phyloP scores from a whole-genome alignment of 2,113 vertebrate genomes.

The Electrona antarctica region DNA sequence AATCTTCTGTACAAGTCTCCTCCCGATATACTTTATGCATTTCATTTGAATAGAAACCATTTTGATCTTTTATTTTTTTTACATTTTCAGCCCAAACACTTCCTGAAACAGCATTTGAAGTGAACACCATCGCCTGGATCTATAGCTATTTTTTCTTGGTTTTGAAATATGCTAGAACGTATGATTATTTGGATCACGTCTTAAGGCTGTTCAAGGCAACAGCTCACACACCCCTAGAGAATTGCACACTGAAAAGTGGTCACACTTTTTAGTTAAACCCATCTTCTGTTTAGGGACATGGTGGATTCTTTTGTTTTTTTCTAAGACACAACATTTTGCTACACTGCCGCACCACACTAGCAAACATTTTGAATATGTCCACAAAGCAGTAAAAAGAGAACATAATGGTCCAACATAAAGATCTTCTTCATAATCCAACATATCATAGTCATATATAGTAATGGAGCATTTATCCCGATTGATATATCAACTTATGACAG shows the following conservation, averaged over 20 bases:
- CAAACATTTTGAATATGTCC: conserved; percentile 13
- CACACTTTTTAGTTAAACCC: not conserved
- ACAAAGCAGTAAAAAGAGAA: not conserved
- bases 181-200: too few species aligned
- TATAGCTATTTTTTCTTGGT: too few species aligned
- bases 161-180: too few species aligned
- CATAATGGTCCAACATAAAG: not conserved
- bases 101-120: too few species aligned
- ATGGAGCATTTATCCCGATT: not conserved
- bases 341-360: not conserved
- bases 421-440: not conserved
- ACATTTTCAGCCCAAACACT: too few species aligned
- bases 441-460: not conserved
- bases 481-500: too few species aligned
- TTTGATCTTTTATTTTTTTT: too few species aligned
- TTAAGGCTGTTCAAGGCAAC: too few species aligned
- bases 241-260: not conserved
- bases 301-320: not conserved
- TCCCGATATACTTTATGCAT: too few species aligned
- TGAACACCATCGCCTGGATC: too few species aligned
- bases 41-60: too few species aligned
- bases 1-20: too few species aligned
- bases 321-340: not conserved
- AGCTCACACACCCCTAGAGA: not conserved
- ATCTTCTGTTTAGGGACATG: not conserved